Evolutionary conservation across 1,140 invertebrate species (phyloP).

Genomic region (Zaprionus kolodkinae): DNA sequence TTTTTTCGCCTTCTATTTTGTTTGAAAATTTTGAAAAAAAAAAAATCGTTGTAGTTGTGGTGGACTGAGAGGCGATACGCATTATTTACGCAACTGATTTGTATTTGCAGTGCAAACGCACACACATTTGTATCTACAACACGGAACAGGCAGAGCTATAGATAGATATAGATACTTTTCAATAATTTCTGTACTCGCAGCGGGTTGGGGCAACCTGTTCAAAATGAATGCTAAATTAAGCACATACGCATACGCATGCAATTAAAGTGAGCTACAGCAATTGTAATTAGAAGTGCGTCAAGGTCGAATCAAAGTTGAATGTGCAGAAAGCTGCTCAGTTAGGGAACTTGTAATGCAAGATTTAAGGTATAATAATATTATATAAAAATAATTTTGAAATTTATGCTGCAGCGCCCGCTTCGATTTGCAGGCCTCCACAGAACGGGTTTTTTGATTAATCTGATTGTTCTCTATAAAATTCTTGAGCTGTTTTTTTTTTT

Average conservation of each 20-base stretch:
- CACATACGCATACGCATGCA: slow-evolving; percentile 3
- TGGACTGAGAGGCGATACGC: slow-evolving; percentile 51
- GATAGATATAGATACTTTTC: slow-evolving; percentile 3
- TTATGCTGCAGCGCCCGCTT: no score
- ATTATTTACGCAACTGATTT: slow-evolving; percentile 83
- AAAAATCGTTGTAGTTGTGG: slow-evolving; percentile 8
- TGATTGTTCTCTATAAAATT: background rate
- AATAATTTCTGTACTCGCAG: background rate
- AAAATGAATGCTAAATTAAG: background rate
- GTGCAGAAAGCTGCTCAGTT: background rate
- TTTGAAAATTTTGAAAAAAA: slow-evolving; percentile 5
- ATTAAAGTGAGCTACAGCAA: slow-evolving; percentile 24
- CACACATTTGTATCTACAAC: slow-evolving; percentile 24
- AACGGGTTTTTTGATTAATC: background rate
- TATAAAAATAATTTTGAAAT: no score
- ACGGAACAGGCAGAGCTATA: background rate
- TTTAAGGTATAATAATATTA: no score
- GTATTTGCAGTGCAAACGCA: slow-evolving; percentile 76
- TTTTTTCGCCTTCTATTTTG: slow-evolving; percentile 26
- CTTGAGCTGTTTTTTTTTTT: background rate
- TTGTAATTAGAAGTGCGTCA: slow-evolving; percentile 30
- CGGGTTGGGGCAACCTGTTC: slow-evolving; percentile 3
- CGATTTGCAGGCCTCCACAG: no score
- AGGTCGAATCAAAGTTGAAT: slow-evolving; percentile 39
- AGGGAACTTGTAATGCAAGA: no score